Conservation (phyloP, 2,113 vertebrate genomes). For the Delphinus delphis region DNA sequence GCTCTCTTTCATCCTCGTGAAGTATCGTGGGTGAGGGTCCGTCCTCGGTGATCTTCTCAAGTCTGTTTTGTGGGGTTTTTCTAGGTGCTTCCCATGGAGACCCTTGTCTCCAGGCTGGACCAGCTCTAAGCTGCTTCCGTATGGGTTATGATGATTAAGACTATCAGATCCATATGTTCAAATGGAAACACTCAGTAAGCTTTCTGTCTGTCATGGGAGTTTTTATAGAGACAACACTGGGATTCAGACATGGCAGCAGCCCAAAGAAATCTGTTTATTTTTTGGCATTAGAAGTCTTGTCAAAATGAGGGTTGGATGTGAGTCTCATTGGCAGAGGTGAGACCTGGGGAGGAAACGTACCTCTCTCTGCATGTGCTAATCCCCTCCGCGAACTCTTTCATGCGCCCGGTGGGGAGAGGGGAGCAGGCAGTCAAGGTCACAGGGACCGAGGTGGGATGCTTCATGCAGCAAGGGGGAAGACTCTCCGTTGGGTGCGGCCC, state of each 20-base stretch:
- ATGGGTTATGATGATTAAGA: background rate
- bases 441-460: background rate
- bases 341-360: background rate
- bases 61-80: background rate
- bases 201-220: background rate
- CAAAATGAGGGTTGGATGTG: background rate
- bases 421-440: background rate
- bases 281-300: background rate
- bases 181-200: background rate
- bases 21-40: background rate
- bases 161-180: background rate
- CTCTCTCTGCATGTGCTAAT: background rate
- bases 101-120: background rate
- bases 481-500: background rate
- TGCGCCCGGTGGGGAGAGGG: too few relatives aligned
- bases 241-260: background rate
- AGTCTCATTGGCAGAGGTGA: background rate
- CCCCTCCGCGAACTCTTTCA: background rate
- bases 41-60: background rate
- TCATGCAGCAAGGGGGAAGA: background rate
- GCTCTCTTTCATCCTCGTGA: background rate
- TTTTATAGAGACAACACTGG: background rate
- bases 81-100: background rate
- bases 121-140: background rate
- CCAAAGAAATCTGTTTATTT: background rate